Evolutionary conservation across 2,113 vertebrate genomes (phyloP), one percentile per base, ranked within the genome.

Genomic region (Callithrix jacchus): DNA sequence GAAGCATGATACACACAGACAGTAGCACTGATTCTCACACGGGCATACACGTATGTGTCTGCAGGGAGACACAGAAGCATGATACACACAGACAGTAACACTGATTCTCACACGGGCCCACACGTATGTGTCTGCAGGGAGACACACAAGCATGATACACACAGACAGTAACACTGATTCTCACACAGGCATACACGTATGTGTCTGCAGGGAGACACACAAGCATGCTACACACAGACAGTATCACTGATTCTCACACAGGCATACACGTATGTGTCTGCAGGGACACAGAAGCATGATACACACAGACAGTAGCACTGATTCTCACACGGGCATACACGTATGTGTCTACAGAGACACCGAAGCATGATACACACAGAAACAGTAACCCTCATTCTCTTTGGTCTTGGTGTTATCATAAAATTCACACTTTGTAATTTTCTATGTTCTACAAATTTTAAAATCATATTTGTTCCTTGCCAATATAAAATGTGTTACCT

Each of bases 261-360:
- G 42, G 42, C 42, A 42, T 4, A 77, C n/a, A 25, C 8, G 6
- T 1, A 20, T 61, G 23, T 54, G 21, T 8, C 2, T 5, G 7
- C 12, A 17, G 52, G 52, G 61, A 64, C 27, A 64, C 12, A 64
- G 2, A 30, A 64, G 30, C 8, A 21, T 4, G 4, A 14, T 1
- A 52, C 20, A 32, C 21, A 18, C 1, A 21, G 32, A 37, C 13
- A 18, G 13, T 6, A 11, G 32, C 27, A 1, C 0, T 1, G 4
- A 42, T 58, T 81, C 37, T 81, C 13, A 79, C 2, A 42, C 6
- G 6, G 13, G 84, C 5, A 61, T 5, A 77, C n/a, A 25, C 8
- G 6, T 1, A 20, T 61, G 23, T 54, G 21, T 6, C 2, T 5
- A 9, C 12, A 52, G 52, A 32, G 61, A 64, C 27, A 64, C 12